Evolutionary conservation across 2,888 invertebrate species (phyloP), one percentile per base, ranked within the genome.

Genomic region (Aspidiotus destructor): DNA sequence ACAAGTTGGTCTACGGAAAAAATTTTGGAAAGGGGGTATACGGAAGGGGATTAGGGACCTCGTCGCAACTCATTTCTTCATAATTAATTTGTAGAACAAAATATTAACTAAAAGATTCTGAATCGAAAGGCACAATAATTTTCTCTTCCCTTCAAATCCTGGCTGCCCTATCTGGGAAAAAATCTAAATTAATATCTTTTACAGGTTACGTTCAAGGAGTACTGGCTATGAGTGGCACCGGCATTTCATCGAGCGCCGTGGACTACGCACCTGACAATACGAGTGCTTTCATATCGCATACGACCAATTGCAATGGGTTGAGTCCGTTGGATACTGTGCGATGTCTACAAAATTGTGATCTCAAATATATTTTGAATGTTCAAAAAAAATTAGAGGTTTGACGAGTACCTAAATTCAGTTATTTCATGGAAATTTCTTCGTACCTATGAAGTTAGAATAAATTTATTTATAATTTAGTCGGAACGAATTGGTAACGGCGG

Each of bases 141-240:
- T 28, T 28, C 28, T 28, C 5, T 28, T 3, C 5, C 28, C 5
- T 28, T n/a, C n/a, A n/a, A n/a, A n/a, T n/a, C n/a, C n/a, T n/a
- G n/a, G n/a, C n/a, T n/a, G n/a, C n/a, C n/a, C n/a, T n/a, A n/a
- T n/a, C n/a, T n/a, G n/a, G n/a, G 28, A 5, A 28, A 28, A 28
- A 28, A 28, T 28, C 5, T 48, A 15, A 40, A 41, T 60, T 16
- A 28, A 28, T 28, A 52, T 62, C 9, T 16, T 48, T 52, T 16
- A 9, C 70, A 81, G 81, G 77, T 70, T 73, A 75, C 44, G 75
- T 80, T 41, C 78, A 77, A 40, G 88, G 87, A 1, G 82, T 88
- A 15, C 83, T 87, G 9, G 87, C 89, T 0, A 83, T 89, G 81
- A 89, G 89, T 1, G 89, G 89, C 0, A 83, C 86, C 0, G 83